phyloP scores from a whole-genome alignment of 1,140 invertebrate species.

The Heliconius eleuchia region DNA sequence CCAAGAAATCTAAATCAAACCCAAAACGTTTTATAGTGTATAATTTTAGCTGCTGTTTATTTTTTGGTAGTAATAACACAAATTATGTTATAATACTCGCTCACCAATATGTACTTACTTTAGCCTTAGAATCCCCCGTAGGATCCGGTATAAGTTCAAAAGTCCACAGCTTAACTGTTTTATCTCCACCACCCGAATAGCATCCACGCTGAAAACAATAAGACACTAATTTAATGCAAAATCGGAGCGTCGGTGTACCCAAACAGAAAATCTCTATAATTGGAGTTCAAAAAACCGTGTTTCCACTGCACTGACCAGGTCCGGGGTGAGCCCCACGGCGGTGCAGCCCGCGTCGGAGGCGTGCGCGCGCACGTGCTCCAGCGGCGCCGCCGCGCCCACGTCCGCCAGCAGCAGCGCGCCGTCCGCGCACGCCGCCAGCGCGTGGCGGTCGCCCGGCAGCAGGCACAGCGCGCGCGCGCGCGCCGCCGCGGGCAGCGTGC shows the following conservation, averaged over 20 bases:
- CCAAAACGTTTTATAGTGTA: too few species aligned
- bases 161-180: conserved; percentile 96
- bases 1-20: too few species aligned
- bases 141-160: conserved; percentile 91
- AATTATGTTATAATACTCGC: too few species aligned
- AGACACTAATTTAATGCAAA: too few species aligned
- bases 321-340: conserved; percentile 86
- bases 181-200: conserved; percentile 93
- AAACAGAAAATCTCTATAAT: too few species aligned
- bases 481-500: conserved; percentile 87
- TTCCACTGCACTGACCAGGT: background rate
- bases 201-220: conserved; percentile 85
- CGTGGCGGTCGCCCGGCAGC: conserved; percentile 95
- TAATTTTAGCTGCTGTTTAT: too few species aligned
- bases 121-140: conserved; percentile 82
- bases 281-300: too few species aligned
- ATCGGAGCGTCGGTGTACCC: too few species aligned
- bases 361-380: conserved; percentile 92
- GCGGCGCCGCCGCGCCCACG: conserved; percentile 88
- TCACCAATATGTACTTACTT: conserved; percentile 50
- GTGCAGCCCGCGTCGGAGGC: conserved; percentile 85
- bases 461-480: conserved; percentile 91
- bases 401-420: conserved; percentile 95
- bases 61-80: too few species aligned
- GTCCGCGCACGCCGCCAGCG: conserved; percentile 93